Conservation (phyloP, 2,113 vertebrate genomes). For the Mesembrinibis cayennensis region DNA sequence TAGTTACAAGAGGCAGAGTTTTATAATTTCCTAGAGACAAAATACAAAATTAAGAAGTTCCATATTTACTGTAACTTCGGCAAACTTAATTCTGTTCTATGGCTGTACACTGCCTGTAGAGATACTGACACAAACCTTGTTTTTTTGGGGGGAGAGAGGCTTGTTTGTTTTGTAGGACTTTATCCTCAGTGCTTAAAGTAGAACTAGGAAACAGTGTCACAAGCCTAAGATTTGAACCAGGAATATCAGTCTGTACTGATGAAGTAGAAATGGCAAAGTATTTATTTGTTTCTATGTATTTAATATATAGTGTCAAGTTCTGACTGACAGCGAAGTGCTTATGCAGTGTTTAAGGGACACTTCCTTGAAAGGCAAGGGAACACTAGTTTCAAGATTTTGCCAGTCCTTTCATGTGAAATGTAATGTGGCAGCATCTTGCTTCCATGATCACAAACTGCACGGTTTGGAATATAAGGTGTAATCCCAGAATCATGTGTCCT, state of each 20-base stretch:
- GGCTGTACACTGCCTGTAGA: background rate
- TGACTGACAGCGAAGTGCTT: background rate
- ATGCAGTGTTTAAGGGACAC: background rate
- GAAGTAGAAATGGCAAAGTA: background rate
- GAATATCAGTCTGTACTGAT: background rate
- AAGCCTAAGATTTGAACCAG: background rate
- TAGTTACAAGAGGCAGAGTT: background rate
- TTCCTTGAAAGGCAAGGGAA: background rate
- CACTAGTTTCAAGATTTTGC: background rate
- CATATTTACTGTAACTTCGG: rapidly evolving
- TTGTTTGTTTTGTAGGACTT: background rate
- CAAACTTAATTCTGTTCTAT: background rate
- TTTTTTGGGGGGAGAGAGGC: no score
- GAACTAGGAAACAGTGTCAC: background rate
- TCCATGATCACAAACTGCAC: background rate
- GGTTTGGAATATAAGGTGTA: background rate
- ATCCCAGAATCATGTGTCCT: background rate
- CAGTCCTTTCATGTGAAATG: background rate
- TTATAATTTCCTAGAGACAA: background rate
- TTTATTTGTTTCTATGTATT: background rate
- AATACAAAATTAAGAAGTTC: background rate
- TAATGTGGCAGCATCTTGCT: background rate
- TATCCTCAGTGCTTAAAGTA: background rate
- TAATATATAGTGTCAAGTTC: background rate
- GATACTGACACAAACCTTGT: background rate